Evolutionary conservation across 2,797 vertebrate genomes (phyloP).

Genomic region (Iguana delicatissima): DNA sequence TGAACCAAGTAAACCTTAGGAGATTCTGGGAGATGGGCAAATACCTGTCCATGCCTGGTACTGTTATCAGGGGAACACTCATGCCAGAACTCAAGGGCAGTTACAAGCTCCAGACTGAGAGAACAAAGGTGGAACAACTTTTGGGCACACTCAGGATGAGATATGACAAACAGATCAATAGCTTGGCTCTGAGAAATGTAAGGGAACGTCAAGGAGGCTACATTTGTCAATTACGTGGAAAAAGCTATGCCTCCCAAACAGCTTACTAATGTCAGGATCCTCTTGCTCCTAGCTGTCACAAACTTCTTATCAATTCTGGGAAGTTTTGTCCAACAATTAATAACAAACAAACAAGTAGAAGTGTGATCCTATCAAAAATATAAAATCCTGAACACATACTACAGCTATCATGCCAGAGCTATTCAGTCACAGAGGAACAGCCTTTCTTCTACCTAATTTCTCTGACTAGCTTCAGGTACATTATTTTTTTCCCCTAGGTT

Average conservation of each 20-base stretch:
- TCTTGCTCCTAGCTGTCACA: background rate
- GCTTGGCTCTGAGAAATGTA: background rate
- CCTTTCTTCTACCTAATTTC: fast-evolving
- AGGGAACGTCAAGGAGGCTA: background rate
- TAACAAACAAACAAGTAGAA: background rate
- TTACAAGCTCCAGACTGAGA: background rate
- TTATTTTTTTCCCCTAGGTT: background rate
- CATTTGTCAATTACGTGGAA: too few species aligned
- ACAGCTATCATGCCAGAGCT: background rate
- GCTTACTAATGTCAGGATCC: background rate
- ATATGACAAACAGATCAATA: background rate
- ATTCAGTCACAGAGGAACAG: background rate
- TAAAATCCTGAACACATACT: background rate
- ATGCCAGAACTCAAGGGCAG: background rate
- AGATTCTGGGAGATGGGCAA: background rate
- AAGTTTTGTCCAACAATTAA: background rate
- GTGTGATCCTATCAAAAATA: background rate
- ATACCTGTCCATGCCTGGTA: background rate
- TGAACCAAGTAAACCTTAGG: background rate
- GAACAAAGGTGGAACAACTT: background rate
- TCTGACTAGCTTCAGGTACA: background rate
- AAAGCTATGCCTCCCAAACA: background rate
- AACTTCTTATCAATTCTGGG: background rate
- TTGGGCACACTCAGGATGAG: background rate
- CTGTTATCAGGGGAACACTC: background rate